Percentiles rank a stretch among this genome's conserved stretches.
Conservation (phyloP, 1,140 invertebrate species). For the Drosophila lacertosa region DNA sequence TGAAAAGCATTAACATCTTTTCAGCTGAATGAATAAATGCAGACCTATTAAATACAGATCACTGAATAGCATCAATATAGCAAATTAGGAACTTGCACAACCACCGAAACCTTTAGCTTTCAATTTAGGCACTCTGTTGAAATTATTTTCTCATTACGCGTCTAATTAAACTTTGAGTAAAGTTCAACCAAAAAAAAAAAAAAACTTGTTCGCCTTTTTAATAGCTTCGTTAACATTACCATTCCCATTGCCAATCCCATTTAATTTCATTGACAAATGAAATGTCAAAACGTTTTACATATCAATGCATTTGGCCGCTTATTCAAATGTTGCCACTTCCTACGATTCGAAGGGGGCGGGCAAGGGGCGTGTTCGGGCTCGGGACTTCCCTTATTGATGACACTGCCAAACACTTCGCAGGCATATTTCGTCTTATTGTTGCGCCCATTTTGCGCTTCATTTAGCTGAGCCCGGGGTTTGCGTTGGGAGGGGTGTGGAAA, state of each 20-base stretch:
- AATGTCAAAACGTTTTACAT: slow-evolving; percentile 76
- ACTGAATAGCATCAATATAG: slow-evolving; percentile 1
- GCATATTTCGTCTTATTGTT: slow-evolving; percentile 63
- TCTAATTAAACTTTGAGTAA: slow-evolving; percentile 34
- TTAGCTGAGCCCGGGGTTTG: slow-evolving; percentile 52
- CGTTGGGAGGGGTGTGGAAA: slow-evolving; percentile 47
- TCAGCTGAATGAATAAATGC: not conserved
- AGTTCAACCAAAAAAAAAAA: slow-evolving; percentile 5
- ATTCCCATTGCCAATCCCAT: slow-evolving; percentile 43
- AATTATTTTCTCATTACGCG: slow-evolving; percentile 25
- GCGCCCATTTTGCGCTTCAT: slow-evolving; percentile 74
- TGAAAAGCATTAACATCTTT: not conserved
- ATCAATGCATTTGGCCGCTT: slow-evolving; percentile 65
- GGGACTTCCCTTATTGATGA: slow-evolving; percentile 59
- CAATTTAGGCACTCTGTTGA: not conserved
- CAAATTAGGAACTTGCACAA: slow-evolving; percentile 2
- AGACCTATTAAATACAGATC: slow-evolving; percentile 5
- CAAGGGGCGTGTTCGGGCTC: not conserved
- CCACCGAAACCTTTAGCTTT: not conserved
- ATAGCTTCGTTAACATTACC: slow-evolving; percentile 22
- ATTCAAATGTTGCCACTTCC: slow-evolving; percentile 42
- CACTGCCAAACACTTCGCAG: slow-evolving; percentile 60
- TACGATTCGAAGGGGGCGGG: not conserved
- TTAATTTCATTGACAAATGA: slow-evolving; percentile 77
- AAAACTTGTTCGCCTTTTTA: slow-evolving; percentile 9